Evolutionary conservation across 2,888 invertebrate species (phyloP), one percentile per base, ranked within the genome.

Genomic region (Siphlonurus alternatus): DNA sequence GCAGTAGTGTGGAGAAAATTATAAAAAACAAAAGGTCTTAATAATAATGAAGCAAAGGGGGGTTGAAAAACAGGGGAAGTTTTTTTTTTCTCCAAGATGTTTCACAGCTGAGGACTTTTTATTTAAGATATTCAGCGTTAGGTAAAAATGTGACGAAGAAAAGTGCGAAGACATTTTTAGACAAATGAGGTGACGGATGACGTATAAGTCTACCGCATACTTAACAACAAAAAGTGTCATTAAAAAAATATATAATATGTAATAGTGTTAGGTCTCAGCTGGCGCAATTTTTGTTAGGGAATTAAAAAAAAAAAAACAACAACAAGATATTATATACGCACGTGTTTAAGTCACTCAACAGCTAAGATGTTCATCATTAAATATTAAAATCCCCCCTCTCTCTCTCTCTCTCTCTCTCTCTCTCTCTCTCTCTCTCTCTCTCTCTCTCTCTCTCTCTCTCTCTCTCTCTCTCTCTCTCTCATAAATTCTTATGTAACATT

Each of bases 171-270:
- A 38, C 5, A 38, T 10, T 38, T 38, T 38, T 38, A 38, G 38
- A 38, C 38, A 38, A 38, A 38, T 38, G 38, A 38, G 38, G 38
- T 38, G 38, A 10, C 38, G 38, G 38, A n/a, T 38, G 38, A 38
- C 61, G 59, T 22, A 25, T 38, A 61, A 61, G 56, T 25, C 61
- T 53, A 54, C 54, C 59, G 59, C 56, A 59, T 61, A 53, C 59
- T 62, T 62, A 51, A 38, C 62, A 38, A 60, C 56, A 63, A 63
- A 65, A 66, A 67, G 65, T 67, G 66, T 67, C 66, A 67, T 38
- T 38, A 38, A 38, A 38, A 38, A 38, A 38, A 38, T 10, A 38
- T 10, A n/a, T n/a, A n/a, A n/a, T n/a, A n/a, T n/a, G n/a, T n/a
- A n/a, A n/a, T n/a, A n/a, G n/a, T n/a, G n/a, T n/a, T n/a, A 5